Evolutionary conservation across 37 sponge, comb jelly and placozoan genomes (phyloP).

Genomic region (Bolinopsis microptera): DNA sequence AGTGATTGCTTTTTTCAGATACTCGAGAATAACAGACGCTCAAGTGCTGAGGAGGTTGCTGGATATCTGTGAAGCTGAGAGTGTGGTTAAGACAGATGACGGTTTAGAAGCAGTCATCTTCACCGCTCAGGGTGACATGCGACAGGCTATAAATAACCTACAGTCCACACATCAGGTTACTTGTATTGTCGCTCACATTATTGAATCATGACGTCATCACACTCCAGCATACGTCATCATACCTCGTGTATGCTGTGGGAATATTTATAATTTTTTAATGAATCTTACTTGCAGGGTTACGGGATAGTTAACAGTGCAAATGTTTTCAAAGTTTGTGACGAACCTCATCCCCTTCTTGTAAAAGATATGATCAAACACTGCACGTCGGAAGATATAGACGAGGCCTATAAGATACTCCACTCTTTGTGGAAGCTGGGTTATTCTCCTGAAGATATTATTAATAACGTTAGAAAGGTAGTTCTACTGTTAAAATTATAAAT

Average conservation of each 20-base stretch:
- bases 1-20: neutral
- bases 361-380: slow-evolving; percentile 91
- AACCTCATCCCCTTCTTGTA: slow-evolving; percentile 97
- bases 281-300: slow-evolving; percentile 88
- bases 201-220: neutral
- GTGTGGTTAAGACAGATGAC: slow-evolving; percentile 82
- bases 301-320: slow-evolving; percentile 89
- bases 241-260: no score
- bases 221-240: no score
- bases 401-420: slow-evolving; percentile 83
- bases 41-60: slow-evolving; percentile 83
- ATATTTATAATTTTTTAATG: no score
- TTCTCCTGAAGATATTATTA: slow-evolving; percentile 93
- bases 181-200: no score
- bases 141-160: slow-evolving; percentile 77
- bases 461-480: slow-evolving; percentile 72
- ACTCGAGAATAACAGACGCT: slow-evolving; percentile 80
- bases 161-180: slow-evolving; percentile 50
- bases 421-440: slow-evolving; percentile 97
- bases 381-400: slow-evolving; percentile 74
- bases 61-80: slow-evolving; percentile 92
- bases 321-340: slow-evolving; percentile 99
- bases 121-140: slow-evolving; percentile 99
- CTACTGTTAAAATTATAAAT: neutral
- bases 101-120: slow-evolving; percentile 95